These are phyloP conservation scores for Anableps anableps DNA, from an alignment of 2,797 vertebrate genomes.

Conservation along the genomic window DNA sequence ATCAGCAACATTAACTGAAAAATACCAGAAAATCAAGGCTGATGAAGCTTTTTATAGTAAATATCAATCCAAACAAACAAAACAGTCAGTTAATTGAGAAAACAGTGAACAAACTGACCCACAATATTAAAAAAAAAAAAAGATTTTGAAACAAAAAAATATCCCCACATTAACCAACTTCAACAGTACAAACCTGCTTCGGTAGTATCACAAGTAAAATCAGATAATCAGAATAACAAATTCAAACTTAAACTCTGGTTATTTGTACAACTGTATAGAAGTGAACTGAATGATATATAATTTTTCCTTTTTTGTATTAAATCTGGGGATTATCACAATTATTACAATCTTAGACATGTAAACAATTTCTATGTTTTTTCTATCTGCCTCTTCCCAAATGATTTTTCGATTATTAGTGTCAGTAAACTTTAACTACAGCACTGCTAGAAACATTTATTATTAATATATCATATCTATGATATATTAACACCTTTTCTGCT, in stretches of 20 bases:
- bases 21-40: neutral
- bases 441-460: neutral
- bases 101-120: too few relatives aligned
- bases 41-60: neutral
- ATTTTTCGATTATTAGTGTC: neutral
- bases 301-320: neutral
- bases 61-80: neutral
- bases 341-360: neutral
- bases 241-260: too few relatives aligned
- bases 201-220: neutral
- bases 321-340: neutral
- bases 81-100: too few relatives aligned
- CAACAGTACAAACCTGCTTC: neutral
- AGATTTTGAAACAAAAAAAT: neutral
- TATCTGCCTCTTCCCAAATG: neutral
- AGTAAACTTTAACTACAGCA: neutral
- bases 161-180: too few relatives aligned
- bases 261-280: neutral
- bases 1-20: too few relatives aligned
- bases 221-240: neutral
- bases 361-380: neutral
- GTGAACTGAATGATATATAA: neutral
- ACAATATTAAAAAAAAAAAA: too few relatives aligned
- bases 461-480: too few relatives aligned
- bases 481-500: too few relatives aligned